A percentile compares a stretch with the other conserved stretches of the same genome.
Evolutionary conservation across 1,140 invertebrate genomes (phyloP).

Genomic region (Bilobella aurantiaca): DNA sequence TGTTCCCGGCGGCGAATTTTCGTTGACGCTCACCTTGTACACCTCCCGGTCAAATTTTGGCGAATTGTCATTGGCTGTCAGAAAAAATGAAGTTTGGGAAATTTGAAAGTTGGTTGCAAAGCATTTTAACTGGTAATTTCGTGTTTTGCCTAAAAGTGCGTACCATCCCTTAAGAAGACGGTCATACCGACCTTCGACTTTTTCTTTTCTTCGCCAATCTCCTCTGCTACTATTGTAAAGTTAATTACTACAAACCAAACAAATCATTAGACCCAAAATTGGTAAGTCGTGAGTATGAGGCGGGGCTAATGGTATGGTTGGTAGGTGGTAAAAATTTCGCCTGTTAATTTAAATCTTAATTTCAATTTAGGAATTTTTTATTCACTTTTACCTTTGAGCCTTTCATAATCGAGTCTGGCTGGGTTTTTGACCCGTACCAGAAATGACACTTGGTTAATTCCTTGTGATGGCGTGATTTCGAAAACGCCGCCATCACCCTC

Average conservation of each 20-base stretch:
- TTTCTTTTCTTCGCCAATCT: conserved; percentile 52
- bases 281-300: not conserved
- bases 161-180: conserved; percentile 76
- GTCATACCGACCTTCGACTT: conserved; percentile 70
- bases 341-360: no score
- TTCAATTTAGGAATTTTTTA: no score
- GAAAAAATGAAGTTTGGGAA: not conserved
- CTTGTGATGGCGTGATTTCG: conserved; percentile 74
- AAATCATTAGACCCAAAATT: not conserved
- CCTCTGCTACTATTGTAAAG: conserved; percentile 73
- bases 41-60: conserved; percentile 26
- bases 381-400: conserved; percentile 44
- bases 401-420: conserved; percentile 73
- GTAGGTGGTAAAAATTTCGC: not conserved
- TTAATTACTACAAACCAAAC: conserved; percentile 54
- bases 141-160: not conserved
- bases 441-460: conserved; percentile 85
- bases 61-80: conserved; percentile 10
- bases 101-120: no score
- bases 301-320: not conserved
- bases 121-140: not conserved
- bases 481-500: conserved; percentile 72
- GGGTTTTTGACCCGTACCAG: conserved; percentile 79
- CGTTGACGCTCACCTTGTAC: conserved; percentile 43
- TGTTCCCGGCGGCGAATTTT: conserved; percentile 72